Evolutionary conservation across 2,888 invertebrate genomes (phyloP).

Genomic region (Micoletzkya japonica): DNA sequence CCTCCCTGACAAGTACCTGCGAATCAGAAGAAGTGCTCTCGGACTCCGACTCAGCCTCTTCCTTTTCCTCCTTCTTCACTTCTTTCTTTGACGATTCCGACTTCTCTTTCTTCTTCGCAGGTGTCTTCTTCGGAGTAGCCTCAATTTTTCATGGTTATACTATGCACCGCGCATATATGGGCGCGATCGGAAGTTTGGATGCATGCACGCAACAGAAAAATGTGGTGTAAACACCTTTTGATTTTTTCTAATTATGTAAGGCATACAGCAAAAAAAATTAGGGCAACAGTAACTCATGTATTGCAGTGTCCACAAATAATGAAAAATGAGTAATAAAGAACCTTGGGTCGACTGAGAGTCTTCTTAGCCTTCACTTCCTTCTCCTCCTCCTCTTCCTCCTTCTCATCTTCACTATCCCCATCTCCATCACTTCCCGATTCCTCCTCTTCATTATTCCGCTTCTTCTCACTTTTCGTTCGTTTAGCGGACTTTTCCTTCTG

Average conservation of each 20-base stretch:
- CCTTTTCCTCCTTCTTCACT: background rate
- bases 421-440: conserved; percentile 11
- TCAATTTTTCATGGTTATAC: too few relatives aligned
- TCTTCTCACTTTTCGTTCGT: background rate
- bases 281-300: too few relatives aligned
- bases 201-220: too few relatives aligned
- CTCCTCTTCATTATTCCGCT: background rate
- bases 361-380: background rate
- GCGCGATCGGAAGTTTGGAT: too few relatives aligned
- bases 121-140: background rate
- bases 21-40: conserved; percentile 5
- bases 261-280: too few relatives aligned
- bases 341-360: too few relatives aligned
- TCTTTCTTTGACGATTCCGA: background rate
- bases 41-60: background rate
- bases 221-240: too few relatives aligned
- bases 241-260: too few relatives aligned
- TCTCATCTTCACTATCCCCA: background rate
- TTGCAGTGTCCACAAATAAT: too few relatives aligned
- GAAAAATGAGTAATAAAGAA: too few relatives aligned
- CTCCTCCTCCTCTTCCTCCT: conserved; percentile 3
- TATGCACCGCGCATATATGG: too few relatives aligned
- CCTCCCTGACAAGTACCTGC: background rate
- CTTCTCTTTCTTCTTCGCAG: conserved; percentile 14
- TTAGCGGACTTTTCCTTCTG: too few relatives aligned